Percentiles rank a stretch among this genome's conserved stretches.
phyloP scores from a whole-genome alignment of 2,797 vertebrate species.

The Takifugu rubripes region DNA sequence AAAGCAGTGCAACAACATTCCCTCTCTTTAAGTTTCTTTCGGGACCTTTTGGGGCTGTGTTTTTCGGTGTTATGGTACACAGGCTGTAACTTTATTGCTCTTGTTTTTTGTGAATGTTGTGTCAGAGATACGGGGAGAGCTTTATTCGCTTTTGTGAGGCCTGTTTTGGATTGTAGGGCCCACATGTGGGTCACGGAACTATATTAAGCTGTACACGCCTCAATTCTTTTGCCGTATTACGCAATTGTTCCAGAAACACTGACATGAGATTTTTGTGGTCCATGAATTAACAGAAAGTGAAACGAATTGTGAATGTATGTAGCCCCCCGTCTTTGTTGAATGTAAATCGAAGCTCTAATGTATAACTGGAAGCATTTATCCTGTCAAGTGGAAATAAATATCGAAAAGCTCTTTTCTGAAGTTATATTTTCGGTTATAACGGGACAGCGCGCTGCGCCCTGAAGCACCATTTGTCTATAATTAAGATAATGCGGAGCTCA shows the following conservation, averaged over 20 bases:
- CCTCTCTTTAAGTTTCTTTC: constrained; percentile 50
- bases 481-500: constrained; percentile 45
- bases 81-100: constrained; percentile 42
- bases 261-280: constrained; percentile 8
- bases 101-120: constrained; percentile 52
- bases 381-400: constrained; percentile 32
- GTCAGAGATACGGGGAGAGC: constrained; percentile 51
- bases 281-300: too few relatives aligned
- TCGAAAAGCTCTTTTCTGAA: constrained; percentile 37
- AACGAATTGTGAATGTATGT: constrained; percentile 54
- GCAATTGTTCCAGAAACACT: constrained; percentile 38
- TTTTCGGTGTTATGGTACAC: constrained; percentile 1
- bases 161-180: constrained; percentile 29
- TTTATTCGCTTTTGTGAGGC: constrained; percentile 54
- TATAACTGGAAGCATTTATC: not conserved
- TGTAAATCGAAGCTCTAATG: not conserved
- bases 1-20: constrained; percentile 73
- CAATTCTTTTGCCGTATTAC: constrained; percentile 42
- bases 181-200: constrained; percentile 25
- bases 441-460: constrained; percentile 33
- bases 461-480: constrained; percentile 40
- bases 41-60: constrained; percentile 17
- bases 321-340: constrained; percentile 19
- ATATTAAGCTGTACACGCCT: constrained; percentile 21
- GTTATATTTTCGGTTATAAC: constrained; percentile 31